phyloP scores from a whole-genome alignment of 2,888 invertebrate species.

The Ferrisia virgata region DNA sequence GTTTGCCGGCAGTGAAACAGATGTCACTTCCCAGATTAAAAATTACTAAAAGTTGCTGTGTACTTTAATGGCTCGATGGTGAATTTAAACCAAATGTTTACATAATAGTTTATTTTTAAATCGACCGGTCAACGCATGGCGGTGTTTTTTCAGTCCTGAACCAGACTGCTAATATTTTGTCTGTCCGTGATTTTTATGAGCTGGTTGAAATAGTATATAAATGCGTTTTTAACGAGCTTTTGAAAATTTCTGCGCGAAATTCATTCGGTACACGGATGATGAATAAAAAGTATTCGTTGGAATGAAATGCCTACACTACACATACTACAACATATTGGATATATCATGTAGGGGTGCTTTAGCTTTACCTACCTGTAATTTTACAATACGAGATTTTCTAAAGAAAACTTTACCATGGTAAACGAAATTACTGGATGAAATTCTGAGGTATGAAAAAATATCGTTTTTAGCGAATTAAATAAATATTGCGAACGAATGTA shows the following conservation, averaged over 20 bases:
- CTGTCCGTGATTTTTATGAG: not conserved
- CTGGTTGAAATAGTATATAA: not conserved
- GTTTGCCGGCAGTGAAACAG: not conserved
- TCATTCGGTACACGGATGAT: not conserved
- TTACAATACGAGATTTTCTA: too few relatives aligned
- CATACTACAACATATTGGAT: too few relatives aligned
- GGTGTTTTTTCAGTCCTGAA: not conserved
- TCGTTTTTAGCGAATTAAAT: too few relatives aligned
- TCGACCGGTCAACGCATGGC: not conserved
- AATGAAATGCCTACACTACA: too few relatives aligned
- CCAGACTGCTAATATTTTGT: not conserved
- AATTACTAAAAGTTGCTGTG: constrained; percentile 1
- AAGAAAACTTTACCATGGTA: too few relatives aligned
- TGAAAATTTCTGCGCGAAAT: not conserved
- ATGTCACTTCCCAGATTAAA: constrained; percentile 13
- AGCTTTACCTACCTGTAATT: too few relatives aligned
- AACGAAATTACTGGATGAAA: too few relatives aligned
- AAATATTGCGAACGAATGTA: too few relatives aligned
- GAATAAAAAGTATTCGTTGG: too few relatives aligned
- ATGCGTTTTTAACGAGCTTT: not conserved
- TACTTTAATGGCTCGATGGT: not conserved
- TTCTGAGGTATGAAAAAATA: too few relatives aligned
- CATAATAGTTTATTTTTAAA: constrained; percentile 1
- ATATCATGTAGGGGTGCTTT: too few relatives aligned
- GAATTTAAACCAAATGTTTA: not conserved